Percentiles rank a stretch among this genome's conserved stretches.
Evolutionary conservation across 2,113 vertebrate genomes (phyloP).

Genomic region (Pedionomus torquatus): DNA sequence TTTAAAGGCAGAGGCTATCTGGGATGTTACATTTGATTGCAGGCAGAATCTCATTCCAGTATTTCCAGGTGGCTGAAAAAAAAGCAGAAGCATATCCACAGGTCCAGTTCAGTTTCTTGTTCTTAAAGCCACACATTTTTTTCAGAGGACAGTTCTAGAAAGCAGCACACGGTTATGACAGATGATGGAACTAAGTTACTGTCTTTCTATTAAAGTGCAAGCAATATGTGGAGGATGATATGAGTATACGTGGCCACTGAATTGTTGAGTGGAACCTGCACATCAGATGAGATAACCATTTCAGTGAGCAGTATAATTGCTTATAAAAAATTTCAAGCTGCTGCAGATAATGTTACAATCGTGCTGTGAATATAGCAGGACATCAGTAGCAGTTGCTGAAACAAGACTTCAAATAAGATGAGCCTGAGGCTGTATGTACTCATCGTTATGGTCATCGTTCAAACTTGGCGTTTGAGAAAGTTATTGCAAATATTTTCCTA

Average conservation of each 20-base stretch:
- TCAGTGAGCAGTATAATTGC: not conserved
- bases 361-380: not conserved
- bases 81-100: not conserved
- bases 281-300: not conserved
- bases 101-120: not conserved
- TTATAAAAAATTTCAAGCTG: not conserved
- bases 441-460: not conserved
- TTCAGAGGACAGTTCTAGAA: not conserved
- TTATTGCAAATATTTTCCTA: not conserved
- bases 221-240: accelerated
- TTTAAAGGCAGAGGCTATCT: not conserved
- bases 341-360: not conserved
- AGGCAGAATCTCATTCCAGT: not conserved
- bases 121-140: not conserved
- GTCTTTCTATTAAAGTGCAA: not conserved
- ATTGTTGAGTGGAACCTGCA: not conserved
- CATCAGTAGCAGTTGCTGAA: not conserved
- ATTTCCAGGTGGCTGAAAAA: not conserved
- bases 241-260: not conserved
- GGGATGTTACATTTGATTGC: not conserved
- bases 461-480: not conserved
- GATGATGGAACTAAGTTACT: not conserved
- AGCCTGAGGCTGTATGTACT: not conserved
- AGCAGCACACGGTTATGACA: accelerated
- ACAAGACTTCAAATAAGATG: not conserved